Evolutionary conservation across 2,888 invertebrate genomes (phyloP).

Genomic region (Perdita meconis): DNA sequence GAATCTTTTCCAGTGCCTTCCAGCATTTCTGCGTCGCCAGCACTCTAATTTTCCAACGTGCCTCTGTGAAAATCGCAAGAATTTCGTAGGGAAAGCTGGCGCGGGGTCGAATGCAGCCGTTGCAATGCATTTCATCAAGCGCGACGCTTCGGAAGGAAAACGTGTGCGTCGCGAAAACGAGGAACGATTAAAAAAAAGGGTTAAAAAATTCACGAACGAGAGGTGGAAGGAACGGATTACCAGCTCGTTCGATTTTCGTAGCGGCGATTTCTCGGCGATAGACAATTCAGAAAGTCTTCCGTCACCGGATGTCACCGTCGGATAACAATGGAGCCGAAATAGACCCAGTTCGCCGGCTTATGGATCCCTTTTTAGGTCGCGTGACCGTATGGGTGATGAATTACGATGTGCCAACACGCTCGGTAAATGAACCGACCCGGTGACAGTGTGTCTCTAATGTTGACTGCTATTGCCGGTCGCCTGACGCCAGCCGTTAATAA

Average conservation of each 20-base stretch:
- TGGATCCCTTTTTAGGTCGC: too few relatives aligned
- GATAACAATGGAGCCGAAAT: slow-evolving; percentile 75
- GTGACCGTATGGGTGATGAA: too few relatives aligned
- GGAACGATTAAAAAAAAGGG: slow-evolving; percentile 20
- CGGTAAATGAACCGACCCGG: slow-evolving; percentile 31
- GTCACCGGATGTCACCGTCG: slow-evolving; percentile 69
- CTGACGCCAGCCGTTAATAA: neutral
- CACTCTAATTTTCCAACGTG: neutral
- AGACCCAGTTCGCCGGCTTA: slow-evolving; percentile 70
- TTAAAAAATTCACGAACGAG: slow-evolving; percentile 38
- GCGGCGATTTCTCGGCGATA: slow-evolving; percentile 64
- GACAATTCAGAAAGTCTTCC: slow-evolving; percentile 61
- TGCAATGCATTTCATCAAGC: neutral
- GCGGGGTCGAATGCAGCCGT: neutral
- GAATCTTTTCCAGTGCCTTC: neutral
- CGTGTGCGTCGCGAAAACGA: neutral
- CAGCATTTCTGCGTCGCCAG: neutral
- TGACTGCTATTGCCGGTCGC: neutral
- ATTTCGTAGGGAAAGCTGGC: neutral
- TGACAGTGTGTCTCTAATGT: slow-evolving; percentile 26
- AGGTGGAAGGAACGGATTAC: slow-evolving; percentile 45
- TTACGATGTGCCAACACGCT: slow-evolving; percentile 1
- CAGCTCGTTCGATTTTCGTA: slow-evolving; percentile 68
- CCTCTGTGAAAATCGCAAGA: neutral
- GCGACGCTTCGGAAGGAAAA: neutral